Evolutionary conservation across 2,888 invertebrate genomes (phyloP).

Genomic region (Gordius sp.): DNA sequence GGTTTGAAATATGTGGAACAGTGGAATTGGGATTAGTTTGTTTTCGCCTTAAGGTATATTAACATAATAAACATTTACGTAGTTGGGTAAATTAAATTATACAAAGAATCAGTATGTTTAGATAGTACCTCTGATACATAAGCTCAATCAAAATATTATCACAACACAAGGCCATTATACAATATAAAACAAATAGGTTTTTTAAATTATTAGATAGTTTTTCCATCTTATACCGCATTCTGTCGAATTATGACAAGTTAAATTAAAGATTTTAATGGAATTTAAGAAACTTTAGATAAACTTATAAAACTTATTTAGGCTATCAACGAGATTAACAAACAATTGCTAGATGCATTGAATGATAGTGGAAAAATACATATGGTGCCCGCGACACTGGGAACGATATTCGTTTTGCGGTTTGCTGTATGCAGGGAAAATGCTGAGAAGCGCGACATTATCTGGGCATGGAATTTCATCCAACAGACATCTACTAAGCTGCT

Average conservation of each 20-base stretch:
- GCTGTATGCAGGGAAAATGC: constrained; percentile 11
- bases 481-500: no score
- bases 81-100: no score
- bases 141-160: no score
- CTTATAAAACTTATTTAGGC: neutral
- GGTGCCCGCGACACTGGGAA: neutral
- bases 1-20: constrained; percentile 26
- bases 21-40: constrained; percentile 27
- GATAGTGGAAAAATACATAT: constrained; percentile 4
- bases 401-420: constrained; percentile 1
- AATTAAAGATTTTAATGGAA: no score
- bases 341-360: neutral
- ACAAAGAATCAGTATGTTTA: no score
- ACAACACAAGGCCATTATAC: no score
- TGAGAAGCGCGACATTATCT: neutral
- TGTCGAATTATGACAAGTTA: no score
- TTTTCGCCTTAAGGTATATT: constrained; percentile 48
- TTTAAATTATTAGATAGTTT: no score
- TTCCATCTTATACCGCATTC: no score
- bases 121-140: no score
- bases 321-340: neutral
- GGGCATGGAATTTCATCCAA: constrained; percentile 1
- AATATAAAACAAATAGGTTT: no score
- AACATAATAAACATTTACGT: no score
- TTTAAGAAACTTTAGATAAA: neutral